A percentile compares a stretch with the other conserved stretches of the same genome.
phyloP scores from a whole-genome alignment of 2,113 vertebrate species.

The Amblyornis subalaris region DNA sequence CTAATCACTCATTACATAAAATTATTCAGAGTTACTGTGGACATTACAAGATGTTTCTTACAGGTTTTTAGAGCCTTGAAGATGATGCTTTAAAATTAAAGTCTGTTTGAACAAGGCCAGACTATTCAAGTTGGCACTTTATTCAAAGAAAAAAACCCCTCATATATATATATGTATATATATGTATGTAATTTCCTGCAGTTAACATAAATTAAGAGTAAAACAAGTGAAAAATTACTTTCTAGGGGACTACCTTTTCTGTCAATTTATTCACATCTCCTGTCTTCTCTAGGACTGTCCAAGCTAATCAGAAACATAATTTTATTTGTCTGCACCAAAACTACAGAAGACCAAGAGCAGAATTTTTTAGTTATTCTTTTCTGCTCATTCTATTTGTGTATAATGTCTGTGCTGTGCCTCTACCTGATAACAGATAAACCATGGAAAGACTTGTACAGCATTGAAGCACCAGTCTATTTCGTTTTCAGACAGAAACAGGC shows the following conservation, averaged over 20 bases:
- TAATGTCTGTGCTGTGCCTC: background rate
- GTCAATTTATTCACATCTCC: background rate
- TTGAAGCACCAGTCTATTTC: background rate
- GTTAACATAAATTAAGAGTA: background rate
- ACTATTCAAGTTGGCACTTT: background rate
- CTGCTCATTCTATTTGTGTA: background rate
- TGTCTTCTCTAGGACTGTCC: background rate
- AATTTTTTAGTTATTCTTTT: background rate
- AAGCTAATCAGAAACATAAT: conserved; percentile 20
- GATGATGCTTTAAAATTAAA: background rate
- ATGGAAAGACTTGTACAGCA: background rate
- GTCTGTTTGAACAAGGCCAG: background rate
- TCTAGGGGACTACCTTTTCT: background rate
- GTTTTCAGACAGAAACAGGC: background rate
- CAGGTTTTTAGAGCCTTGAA: background rate
- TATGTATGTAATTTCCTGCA: background rate
- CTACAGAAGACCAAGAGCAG: background rate
- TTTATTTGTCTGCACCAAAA: conserved; percentile 29
- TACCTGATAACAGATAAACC: background rate
- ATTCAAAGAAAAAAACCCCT: background rate
- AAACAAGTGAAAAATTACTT: background rate
- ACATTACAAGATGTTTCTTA: background rate
- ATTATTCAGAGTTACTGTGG: background rate
- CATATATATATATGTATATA: too few relatives aligned
- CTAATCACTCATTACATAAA: background rate